Evolutionary conservation across 2,797 vertebrate genomes (phyloP).

Genomic region (Knipowitschia caucasica): DNA sequence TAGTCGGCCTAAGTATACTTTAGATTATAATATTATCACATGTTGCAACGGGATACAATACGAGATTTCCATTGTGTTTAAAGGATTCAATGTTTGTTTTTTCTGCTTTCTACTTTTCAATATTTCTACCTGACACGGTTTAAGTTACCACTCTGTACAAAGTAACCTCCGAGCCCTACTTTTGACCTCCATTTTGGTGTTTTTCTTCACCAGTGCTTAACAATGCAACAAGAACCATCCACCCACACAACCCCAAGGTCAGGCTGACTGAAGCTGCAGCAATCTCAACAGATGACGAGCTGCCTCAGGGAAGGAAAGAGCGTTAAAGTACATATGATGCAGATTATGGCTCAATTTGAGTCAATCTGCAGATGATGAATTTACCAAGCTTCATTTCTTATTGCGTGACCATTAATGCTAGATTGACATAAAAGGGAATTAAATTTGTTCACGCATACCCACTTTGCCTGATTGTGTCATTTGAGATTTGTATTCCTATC

Average conservation of each 20-base stretch:
- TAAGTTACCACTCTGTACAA: constrained; percentile 22
- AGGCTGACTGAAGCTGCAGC: constrained; percentile 34
- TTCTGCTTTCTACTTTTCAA: not conserved
- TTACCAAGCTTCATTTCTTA: not conserved
- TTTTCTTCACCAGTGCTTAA: constrained; percentile 34
- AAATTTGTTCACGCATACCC: not conserved
- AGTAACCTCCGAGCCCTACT: constrained; percentile 31
- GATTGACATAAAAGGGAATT: not conserved
- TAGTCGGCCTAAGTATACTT: not conserved
- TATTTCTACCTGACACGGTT: not conserved
- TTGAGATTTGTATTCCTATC: too few species aligned
- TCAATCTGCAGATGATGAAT: constrained; percentile 22
- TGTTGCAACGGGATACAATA: not conserved
- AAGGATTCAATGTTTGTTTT: not conserved
- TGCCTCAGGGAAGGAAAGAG: constrained; percentile 48
- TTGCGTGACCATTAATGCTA: not conserved
- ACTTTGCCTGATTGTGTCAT: not conserved
- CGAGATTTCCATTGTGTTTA: not conserved
- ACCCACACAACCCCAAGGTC: constrained; percentile 59
- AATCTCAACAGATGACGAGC: constrained; percentile 53
- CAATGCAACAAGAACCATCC: constrained; percentile 38
- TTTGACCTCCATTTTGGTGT: constrained; percentile 51
- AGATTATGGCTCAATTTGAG: constrained; percentile 39
- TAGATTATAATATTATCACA: too few species aligned
- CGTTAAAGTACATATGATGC: constrained; percentile 46